Conservation (phyloP, 2,888 invertebrate species). For the Electrophaes corylata region DNA sequence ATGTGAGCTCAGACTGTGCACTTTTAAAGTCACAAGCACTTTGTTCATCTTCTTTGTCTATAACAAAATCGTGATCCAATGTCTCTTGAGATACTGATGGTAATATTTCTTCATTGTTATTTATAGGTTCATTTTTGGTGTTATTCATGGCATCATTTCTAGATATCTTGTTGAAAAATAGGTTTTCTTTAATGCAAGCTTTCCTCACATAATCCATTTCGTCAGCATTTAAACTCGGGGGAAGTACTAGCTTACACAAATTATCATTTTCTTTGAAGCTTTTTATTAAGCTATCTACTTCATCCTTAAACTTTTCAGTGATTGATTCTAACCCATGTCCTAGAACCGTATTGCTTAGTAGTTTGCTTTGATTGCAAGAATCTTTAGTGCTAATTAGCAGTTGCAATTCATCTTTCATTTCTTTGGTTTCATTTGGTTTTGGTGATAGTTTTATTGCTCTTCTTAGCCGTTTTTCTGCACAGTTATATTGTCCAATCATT, state of each 20-base stretch:
- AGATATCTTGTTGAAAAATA: constrained; percentile 66
- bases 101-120: not conserved
- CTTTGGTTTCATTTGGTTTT: constrained; percentile 73
- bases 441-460: constrained; percentile 82
- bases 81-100: constrained; percentile 2
- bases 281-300: constrained; percentile 73
- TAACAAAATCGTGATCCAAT: constrained; percentile 8
- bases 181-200: constrained; percentile 72
- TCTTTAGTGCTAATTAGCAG: constrained; percentile 64
- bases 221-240: constrained; percentile 67
- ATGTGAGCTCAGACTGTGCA: not conserved
- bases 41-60: constrained; percentile 30
- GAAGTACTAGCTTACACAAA: constrained; percentile 74
- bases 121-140: not conserved
- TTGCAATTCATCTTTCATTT: constrained; percentile 82
- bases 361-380: constrained; percentile 57
- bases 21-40: constrained; percentile 11
- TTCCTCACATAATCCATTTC: constrained; percentile 77
- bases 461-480: constrained; percentile 83
- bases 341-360: constrained; percentile 45
- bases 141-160: constrained; percentile 16
- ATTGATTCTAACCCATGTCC: constrained; percentile 45
- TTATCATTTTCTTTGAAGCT: constrained; percentile 72
- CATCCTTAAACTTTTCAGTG: constrained; percentile 67
- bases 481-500: constrained; percentile 81